Conservation (phyloP, 2,888 invertebrate species). For the Tetanocera ferruginea region DNA sequence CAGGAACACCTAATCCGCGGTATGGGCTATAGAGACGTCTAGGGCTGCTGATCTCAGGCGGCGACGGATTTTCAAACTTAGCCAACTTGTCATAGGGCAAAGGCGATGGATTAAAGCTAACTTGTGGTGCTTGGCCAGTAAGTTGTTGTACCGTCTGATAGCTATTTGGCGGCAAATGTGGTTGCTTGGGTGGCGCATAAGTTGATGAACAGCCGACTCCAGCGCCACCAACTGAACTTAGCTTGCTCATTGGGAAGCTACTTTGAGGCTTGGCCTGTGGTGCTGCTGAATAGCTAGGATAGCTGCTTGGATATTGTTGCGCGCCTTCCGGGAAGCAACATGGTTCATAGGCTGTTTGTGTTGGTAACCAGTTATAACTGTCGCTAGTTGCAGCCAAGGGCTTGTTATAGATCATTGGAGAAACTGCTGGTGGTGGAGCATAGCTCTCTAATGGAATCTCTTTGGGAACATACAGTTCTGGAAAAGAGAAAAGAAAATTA, state of each 20-base stretch:
- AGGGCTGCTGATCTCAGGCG: conserved; percentile 21
- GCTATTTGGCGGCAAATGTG: conserved; percentile 51
- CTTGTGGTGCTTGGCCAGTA: conserved; percentile 47
- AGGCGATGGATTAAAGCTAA: conserved; percentile 65
- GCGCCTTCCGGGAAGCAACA: neutral
- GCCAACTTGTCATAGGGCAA: conserved; percentile 65
- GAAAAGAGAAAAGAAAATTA: neutral
- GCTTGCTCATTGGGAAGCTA: conserved; percentile 37
- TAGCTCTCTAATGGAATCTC: conserved; percentile 68
- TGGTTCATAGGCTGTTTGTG: neutral
- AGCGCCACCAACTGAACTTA: conserved; percentile 31
- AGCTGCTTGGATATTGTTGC: neutral
- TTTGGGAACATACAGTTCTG: conserved; percentile 67
- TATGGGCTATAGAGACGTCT: conserved; percentile 18
- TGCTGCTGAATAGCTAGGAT: neutral
- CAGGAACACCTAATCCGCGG: conserved; percentile 35
- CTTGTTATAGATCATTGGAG: conserved; percentile 12
- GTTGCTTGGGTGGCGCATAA: conserved; percentile 51
- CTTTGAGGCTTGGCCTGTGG: neutral
- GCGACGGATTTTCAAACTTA: conserved; percentile 59
- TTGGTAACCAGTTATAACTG: neutral
- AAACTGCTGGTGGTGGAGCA: conserved; percentile 60
- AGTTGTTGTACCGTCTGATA: conserved; percentile 54
- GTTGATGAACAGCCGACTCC: conserved; percentile 14
- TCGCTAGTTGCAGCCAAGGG: neutral